Conservation (phyloP, 2,888 invertebrate species). For the Endotricha flammealis region DNA sequence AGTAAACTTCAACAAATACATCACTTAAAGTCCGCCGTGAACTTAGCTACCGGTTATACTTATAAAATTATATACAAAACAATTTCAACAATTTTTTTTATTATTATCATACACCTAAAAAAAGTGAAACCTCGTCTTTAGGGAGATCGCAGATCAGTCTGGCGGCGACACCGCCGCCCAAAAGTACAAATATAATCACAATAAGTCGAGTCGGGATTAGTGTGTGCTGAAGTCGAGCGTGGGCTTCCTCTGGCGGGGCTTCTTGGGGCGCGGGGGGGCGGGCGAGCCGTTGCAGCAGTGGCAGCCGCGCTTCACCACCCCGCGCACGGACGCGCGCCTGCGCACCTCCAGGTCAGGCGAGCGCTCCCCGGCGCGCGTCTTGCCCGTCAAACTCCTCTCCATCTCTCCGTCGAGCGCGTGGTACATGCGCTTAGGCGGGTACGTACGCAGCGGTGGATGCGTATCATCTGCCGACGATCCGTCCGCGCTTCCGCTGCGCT, state of each 20-base stretch:
- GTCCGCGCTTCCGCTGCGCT: constrained; percentile 47
- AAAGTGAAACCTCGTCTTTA: constrained; percentile 32
- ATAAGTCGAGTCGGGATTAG: constrained; percentile 15
- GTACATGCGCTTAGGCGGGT: constrained; percentile 51
- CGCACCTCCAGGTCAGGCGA: constrained; percentile 39
- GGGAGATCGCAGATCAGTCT: constrained; percentile 59
- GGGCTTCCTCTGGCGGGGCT: constrained; percentile 50
- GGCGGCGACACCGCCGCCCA: constrained; percentile 18
- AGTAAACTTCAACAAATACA: constrained; percentile 46
- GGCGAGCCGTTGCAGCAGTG: constrained; percentile 80
- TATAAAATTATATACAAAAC: constrained; percentile 68
- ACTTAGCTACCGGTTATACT: constrained; percentile 32
- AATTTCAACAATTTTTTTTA: constrained; percentile 52
- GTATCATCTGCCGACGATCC: constrained; percentile 51
- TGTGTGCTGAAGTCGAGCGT: constrained; percentile 40
- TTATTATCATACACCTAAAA: constrained; percentile 40
- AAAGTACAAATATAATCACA: constrained; percentile 27
- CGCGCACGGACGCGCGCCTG: constrained; percentile 66
- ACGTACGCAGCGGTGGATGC: constrained; percentile 59
- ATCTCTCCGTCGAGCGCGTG: constrained; percentile 38
- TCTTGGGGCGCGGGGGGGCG: constrained; percentile 71
- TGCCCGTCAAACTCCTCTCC: constrained; percentile 64
- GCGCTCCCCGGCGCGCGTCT: constrained; percentile 46
- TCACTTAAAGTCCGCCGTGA: constrained; percentile 29
- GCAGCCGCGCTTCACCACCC: constrained; percentile 80